Evolutionary conservation across 30 jellyfish, hydroid and myxozoan species (phyloP), one percentile per base, ranked within the genome.

Genomic region (Aurelia coerulea): DNA sequence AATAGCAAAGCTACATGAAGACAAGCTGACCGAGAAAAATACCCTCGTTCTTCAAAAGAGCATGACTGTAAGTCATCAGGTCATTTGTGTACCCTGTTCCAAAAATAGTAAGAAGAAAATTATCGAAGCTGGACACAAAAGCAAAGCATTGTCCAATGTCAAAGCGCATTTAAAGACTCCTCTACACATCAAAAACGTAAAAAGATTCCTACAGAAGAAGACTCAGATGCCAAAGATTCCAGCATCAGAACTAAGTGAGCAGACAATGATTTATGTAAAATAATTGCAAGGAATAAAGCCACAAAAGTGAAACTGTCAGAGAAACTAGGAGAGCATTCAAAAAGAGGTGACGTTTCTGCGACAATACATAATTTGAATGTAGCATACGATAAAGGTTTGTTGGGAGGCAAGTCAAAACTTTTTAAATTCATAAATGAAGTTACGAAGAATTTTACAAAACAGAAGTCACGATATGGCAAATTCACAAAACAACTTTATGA

Each of bases 261-360:
- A 0, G 29, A 23, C 16, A 19, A 71, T 42, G 15, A 19, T 15
- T 50, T 71, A 37, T 23, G 65, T 42, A 71, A 71, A 42, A 11
- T 3, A 71, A 35, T 71, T 6, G 81, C 81, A 35, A 11, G 81
- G 35, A 17, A 12, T 50, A 16, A 34, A 15, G 81, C 81, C 17
- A 16, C 81, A 39, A 71, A 71, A 29, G 46, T 23, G 12, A 71
- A 13, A 42, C 34, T 71, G 39, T 15, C 46, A 11, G 34, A 35
- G 15, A 71, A 29, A 42, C 34, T 71, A 1, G 65, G 65, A 13
- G 81, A 71, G 46, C 39, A 41, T 41, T 41, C 65, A 29, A 71
- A 71, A 13, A 35, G 81, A 35, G 81, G 81, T 33, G 65, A 71
- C 18, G 65, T 71, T 41, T 71, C 81, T 16, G 81, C 81, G 29